These are phyloP conservation scores for Ictalurus punctatus DNA, from an alignment of 2,113 vertebrate genomes.

Conservation along the genomic window DNA sequence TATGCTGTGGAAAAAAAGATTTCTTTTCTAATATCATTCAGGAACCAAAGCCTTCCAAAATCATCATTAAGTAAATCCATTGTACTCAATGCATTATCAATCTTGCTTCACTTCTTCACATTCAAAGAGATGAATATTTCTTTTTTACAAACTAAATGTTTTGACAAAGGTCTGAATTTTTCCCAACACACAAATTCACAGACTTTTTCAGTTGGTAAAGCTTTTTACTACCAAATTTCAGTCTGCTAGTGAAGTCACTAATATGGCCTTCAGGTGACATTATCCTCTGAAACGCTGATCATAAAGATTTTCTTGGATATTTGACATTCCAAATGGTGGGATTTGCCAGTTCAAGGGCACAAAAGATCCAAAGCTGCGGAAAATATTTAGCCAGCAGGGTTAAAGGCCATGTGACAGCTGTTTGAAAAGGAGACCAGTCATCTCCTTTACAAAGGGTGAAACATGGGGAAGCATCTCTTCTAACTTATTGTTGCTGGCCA, in stretches of 20 bases:
- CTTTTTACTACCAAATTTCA: slow-evolving; percentile 6
- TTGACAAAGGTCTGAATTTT: background rate
- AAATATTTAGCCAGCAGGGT: slow-evolving; percentile 63
- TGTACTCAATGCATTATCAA: background rate
- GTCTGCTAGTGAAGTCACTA: background rate
- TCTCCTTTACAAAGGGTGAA: slow-evolving; percentile 20
- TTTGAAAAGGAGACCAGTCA: slow-evolving; percentile 57
- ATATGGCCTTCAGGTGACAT: slow-evolving; percentile 60
- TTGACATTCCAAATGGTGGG: slow-evolving; percentile 56
- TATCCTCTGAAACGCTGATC: slow-evolving; percentile 64
- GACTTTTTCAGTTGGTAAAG: background rate
- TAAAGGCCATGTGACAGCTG: slow-evolving; percentile 50
- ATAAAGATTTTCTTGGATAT: slow-evolving; percentile 55
- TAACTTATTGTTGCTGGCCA: background rate
- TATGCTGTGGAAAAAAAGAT: background rate
- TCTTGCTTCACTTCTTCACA: background rate
- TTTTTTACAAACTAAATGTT: background rate
- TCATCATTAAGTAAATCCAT: background rate
- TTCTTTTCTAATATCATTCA: background rate
- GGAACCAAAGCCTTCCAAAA: background rate
- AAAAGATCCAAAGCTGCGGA: slow-evolving; percentile 60
- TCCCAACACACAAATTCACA: background rate
- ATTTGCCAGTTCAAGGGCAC: slow-evolving; percentile 57
- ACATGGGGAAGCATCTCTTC: slow-evolving; percentile 6
- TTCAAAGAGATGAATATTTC: background rate